A percentile compares a stretch with the other conserved stretches of the same genome.
Evolutionary conservation across 1,140 invertebrate species (phyloP).

Genomic region (Drosophila ambigua): DNA sequence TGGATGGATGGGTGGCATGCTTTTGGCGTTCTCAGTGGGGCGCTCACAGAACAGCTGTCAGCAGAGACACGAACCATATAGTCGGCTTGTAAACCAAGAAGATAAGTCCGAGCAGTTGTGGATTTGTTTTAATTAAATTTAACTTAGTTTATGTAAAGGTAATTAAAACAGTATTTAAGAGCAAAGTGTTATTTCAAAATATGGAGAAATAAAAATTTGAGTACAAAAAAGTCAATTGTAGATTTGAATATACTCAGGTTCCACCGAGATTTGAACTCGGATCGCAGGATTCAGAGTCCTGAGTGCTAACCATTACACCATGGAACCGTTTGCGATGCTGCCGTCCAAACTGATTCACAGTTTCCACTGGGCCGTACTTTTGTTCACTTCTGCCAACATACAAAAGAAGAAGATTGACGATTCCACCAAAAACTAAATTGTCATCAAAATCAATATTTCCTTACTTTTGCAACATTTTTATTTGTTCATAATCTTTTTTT

Average conservation of each 20-base stretch:
- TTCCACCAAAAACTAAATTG: neutral
- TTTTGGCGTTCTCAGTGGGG: neutral
- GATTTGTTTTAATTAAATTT: neutral
- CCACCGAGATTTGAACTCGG: slow-evolving; percentile 93
- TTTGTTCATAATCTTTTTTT: slow-evolving; percentile 55
- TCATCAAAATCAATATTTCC: slow-evolving; percentile 10
- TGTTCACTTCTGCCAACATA: neutral
- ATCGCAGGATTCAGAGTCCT: slow-evolving; percentile 96
- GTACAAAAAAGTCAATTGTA: neutral
- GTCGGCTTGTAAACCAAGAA: neutral
- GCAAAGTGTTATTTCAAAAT: neutral
- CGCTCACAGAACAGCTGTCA: neutral
- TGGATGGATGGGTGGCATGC: neutral
- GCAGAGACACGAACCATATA: neutral
- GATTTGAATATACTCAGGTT: neutral
- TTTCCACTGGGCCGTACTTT: neutral
- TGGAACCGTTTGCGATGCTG: slow-evolving; percentile 83
- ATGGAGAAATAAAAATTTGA: too few relatives aligned
- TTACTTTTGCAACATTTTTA: slow-evolving; percentile 38
- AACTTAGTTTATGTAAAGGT: neutral
- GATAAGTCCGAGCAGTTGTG: accelerated
- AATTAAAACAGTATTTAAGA: neutral
- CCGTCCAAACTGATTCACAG: neutral
- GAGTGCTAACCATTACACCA: slow-evolving; percentile 96
- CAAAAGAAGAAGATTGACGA: slow-evolving; percentile 2